Evolutionary conservation across 1,140 invertebrate genomes (phyloP), one percentile per base, ranked within the genome.

Genomic region (Bilobella aurantiaca): DNA sequence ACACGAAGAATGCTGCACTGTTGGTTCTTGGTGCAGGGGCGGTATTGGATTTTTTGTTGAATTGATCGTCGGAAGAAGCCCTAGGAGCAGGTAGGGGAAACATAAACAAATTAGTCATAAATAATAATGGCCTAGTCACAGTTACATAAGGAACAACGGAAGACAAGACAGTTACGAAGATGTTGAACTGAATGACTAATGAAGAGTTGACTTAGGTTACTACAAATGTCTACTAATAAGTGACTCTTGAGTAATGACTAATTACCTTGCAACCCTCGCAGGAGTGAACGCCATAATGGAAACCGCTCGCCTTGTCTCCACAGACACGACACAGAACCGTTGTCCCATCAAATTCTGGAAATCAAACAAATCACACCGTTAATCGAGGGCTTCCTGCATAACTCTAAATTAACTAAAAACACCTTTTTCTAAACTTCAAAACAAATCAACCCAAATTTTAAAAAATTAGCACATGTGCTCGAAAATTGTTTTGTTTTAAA

Each of bases 221-320:
- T 18, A 42, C 23, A 53, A 53, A 59, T 12, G 30, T 32, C 5
- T 59, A 8, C 25, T 8, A 59, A 59, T 27, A 32, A n/a, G n/a
- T n/a, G n/a, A n/a, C n/a, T n/a, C n/a, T n/a, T n/a, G n/a, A n/a
- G n/a, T n/a, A n/a, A n/a, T 8, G 8, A 59, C 25, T 25, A 8
- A 59, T 87, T 83, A 98, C 96, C 87, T 99, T 99, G 82, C 96
- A 99, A 75, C 96, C 96, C 82, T 99, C 96, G 80, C 96, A 99
- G 63, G 93, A 96, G 74, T 97, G 96, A 67, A 99, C 96, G 31
- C 96, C 96, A 85, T 98, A 98, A 79, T 99, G 96, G 79, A 98
- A 99, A 29, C 96, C 96, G 60, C 93, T 96, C 56, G 96, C 95
- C 78, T 97, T 97, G 81, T 99, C 96, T 30, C 95, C 96, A 79